Conservation (phyloP, 2,888 invertebrate genomes). For the Drosophila mayaguana region DNA sequence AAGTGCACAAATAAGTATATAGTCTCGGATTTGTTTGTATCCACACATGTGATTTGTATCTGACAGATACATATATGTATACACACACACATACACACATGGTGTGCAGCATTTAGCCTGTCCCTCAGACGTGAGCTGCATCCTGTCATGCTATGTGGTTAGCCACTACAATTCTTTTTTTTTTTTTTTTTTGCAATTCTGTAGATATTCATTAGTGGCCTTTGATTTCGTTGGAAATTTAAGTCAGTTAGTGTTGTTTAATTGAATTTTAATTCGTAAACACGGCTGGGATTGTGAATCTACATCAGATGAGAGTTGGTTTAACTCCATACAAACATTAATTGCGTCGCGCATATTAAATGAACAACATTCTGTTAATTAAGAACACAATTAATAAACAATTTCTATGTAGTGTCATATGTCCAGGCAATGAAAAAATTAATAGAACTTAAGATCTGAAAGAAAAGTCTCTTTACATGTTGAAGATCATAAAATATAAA, state of each 20-base stretch:
- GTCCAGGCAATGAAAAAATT: no score
- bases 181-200: constrained; percentile 17
- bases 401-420: constrained; percentile 1
- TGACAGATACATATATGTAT: background rate
- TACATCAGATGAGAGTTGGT: background rate
- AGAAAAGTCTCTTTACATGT: no score
- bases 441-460: no score
- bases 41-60: constrained; percentile 7
- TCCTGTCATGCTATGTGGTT: constrained; percentile 31
- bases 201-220: constrained; percentile 52
- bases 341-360: background rate
- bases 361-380: constrained; percentile 39
- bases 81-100: background rate
- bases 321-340: background rate
- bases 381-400: constrained; percentile 43
- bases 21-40: constrained; percentile 16
- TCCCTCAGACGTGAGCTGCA: constrained; percentile 2
- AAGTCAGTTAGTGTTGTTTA: background rate
- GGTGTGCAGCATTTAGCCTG: constrained; percentile 34
- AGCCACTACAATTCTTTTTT: constrained; percentile 51
- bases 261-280: background rate
- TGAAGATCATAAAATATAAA: no score
- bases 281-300: background rate
- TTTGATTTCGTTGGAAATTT: constrained; percentile 46
- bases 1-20: constrained; percentile 16